Percentiles rank a stretch among this genome's conserved stretches.
Evolutionary conservation across 30 jellyfish, hydroid and myxozoan species (phyloP).

Genomic region (Chironex yamaguchii): DNA sequence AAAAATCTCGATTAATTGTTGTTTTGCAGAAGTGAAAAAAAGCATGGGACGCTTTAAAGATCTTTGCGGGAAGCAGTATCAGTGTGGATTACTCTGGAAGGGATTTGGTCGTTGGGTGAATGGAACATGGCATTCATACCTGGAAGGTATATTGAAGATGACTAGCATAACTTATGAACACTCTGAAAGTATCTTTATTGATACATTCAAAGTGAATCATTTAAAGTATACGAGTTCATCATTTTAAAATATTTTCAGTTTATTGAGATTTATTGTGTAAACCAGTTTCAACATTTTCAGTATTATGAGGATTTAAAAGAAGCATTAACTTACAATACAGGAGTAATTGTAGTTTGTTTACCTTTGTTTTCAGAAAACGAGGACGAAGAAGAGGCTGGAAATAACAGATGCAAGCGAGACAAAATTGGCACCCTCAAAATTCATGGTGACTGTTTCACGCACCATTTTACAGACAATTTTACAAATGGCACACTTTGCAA

Average conservation of each 20-base stretch:
- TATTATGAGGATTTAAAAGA: no score
- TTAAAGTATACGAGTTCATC: no score
- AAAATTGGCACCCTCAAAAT: not conserved
- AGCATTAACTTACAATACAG: no score
- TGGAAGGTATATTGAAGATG: conserved; percentile 93
- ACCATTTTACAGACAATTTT: not conserved
- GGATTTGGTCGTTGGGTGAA: conserved; percentile 99
- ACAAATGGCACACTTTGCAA: not conserved
- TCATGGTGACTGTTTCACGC: not conserved
- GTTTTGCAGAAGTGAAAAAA: conserved; percentile 70
- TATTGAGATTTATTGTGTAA: no score
- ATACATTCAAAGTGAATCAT: no score
- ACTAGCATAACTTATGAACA: no score
- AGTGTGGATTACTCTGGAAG: conserved; percentile 92
- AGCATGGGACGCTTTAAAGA: conserved; percentile 85
- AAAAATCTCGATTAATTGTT: not conserved
- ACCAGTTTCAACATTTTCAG: no score
- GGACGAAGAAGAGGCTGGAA: not conserved
- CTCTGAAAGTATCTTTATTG: no score
- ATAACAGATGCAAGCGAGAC: not conserved
- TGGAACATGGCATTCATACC: conserved; percentile 89
- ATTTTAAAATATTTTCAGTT: no score
- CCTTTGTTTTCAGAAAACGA: not conserved
- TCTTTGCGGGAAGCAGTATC: conserved; percentile 89
- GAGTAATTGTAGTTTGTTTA: no score